Conservation (phyloP, 2,797 vertebrate species). For the Caiman crocodilus region DNA sequence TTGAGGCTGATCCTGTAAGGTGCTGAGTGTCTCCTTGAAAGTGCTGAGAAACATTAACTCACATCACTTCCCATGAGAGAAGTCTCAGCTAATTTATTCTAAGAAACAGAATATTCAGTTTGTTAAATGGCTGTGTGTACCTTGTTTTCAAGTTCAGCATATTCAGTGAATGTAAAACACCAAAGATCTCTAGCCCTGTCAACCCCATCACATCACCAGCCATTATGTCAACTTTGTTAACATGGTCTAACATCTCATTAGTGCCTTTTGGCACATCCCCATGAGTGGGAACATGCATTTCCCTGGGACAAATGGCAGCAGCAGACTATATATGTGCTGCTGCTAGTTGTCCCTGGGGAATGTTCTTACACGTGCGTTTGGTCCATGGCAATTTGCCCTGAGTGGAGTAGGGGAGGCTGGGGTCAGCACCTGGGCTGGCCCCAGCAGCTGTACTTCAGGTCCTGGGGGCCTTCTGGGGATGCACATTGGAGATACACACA, state of each 20-base stretch:
- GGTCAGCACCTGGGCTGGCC: no score
- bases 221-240: not conserved
- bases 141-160: accelerated
- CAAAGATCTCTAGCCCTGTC: not conserved
- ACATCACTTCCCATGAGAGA: not conserved
- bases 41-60: accelerated
- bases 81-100: not conserved
- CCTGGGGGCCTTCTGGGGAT: no score
- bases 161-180: not conserved
- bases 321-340: no score
- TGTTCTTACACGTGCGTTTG: no score
- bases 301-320: no score
- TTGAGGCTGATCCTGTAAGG: accelerated
- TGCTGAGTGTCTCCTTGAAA: not conserved
- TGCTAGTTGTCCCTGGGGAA: no score
- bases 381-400: no score
- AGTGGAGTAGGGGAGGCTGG: no score
- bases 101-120: not conserved
- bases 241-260: not conserved
- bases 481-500: no score
- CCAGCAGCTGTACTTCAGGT: no score
- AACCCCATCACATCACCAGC: not conserved
- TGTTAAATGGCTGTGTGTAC: not conserved
- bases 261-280: not conserved
- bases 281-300: no score